These are phyloP conservation scores for Drosophila algonquin DNA, from an alignment of 2,888 invertebrate species.

Conservation along the genomic window DNA sequence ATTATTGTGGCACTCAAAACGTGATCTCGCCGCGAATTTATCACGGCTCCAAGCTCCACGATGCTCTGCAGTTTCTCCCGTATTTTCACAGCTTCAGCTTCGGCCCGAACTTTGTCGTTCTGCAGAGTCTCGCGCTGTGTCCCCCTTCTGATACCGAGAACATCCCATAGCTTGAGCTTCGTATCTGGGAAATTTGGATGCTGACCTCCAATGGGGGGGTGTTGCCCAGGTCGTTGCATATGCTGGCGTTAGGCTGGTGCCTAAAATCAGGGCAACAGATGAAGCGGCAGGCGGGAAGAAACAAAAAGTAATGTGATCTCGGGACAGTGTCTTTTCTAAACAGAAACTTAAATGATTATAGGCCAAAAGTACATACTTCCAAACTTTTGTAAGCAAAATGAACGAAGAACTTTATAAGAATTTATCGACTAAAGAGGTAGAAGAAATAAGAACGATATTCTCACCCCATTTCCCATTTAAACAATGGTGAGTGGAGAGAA, in stretches of 20 bases:
- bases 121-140: slow-evolving; percentile 21
- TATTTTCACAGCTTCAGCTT: slow-evolving; percentile 19
- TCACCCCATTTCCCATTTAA: background rate
- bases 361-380: too few relatives aligned
- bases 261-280: slow-evolving; percentile 8
- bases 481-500: too few relatives aligned
- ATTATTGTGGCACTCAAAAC: slow-evolving; percentile 67
- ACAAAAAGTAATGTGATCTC: background rate
- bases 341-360: too few relatives aligned
- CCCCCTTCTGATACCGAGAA: background rate
- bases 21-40: slow-evolving; percentile 75
- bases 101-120: slow-evolving; percentile 27
- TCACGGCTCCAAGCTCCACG: slow-evolving; percentile 51
- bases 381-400: too few relatives aligned
- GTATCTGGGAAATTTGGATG: slow-evolving; percentile 16
- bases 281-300: slow-evolving; percentile 20
- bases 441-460: background rate
- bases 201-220: slow-evolving; percentile 28
- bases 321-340: background rate
- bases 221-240: slow-evolving; percentile 14
- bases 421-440: too few relatives aligned
- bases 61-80: slow-evolving; percentile 11
- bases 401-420: too few relatives aligned
- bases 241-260: slow-evolving; percentile 16
- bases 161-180: slow-evolving; percentile 5